Base-by-base conservation (phyloP, 2,888 invertebrate genomes). In the Erannis defoliaria region DNA sequence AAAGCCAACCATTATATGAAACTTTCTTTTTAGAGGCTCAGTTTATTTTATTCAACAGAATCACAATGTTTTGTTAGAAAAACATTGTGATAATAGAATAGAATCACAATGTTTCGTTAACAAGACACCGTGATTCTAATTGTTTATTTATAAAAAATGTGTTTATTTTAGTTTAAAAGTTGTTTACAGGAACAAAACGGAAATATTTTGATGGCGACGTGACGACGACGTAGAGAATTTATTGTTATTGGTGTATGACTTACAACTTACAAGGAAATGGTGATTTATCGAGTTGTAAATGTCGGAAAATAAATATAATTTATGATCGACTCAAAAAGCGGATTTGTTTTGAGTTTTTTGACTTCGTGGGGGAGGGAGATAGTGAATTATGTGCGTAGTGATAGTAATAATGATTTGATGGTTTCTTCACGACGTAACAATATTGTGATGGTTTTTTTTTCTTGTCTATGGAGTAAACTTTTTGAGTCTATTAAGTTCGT, bases 171-270 rank as follows among this genome's bases (percentile, higher is more conserved):
- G 35, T 35, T 42, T 48, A 37, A 12, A 59, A 37, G 12, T 42
- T 48, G 53, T 59, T 59, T 40, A 54, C 31, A 50, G 42, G 23
- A 43, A 50, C 38, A 31, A 37, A 61, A 14, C 49, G 55, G 49
- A 49, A 43, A 48, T 55, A 50, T 50, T 54, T 54, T 46, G 48
- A 55, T 49, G 19, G 60, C 48, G 5, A 49, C 37, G 54, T 50
- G 55, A 45, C 14, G 55, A 45, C 14, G 60, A 49, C 54, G 49
- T 42, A n/a, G 49, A 8, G 21, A 50, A 61, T 61, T 61, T 61
- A 61, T 61, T 55, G 60, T 55, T 61, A 61, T 55, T 60, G 60
- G 43, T 49, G 19, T 42, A 49, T 55, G 60, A 61, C 37, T 55
- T 55, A 55, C 49, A 29, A 43, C 40, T 49, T 49, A 50, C 60